Evolutionary conservation across 2,888 invertebrate species (phyloP).

Genomic region (Coecobrya sp.): DNA sequence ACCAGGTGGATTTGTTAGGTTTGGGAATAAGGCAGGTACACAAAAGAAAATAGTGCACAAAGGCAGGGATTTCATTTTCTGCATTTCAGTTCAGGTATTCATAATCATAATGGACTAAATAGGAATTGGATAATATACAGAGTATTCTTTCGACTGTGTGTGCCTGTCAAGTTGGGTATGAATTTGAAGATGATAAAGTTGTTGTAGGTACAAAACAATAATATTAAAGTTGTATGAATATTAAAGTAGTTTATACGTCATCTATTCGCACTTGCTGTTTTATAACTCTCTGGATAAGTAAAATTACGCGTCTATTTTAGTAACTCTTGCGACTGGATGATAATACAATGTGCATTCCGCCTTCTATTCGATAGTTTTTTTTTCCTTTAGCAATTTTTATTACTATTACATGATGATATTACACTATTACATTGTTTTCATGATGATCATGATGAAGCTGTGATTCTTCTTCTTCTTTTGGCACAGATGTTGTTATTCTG

Average conservation of each 20-base stretch:
- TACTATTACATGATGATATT: background rate
- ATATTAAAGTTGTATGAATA: conserved; percentile 24
- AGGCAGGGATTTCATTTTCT: background rate
- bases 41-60: background rate
- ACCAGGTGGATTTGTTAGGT: background rate
- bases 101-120: background rate
- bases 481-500: conserved; percentile 17
- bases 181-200: conserved; percentile 41
- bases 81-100: background rate
- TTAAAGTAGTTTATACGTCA: conserved; percentile 32
- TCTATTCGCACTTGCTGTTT: background rate
- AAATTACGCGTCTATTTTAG: conserved; percentile 19
- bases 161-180: conserved; percentile 11
- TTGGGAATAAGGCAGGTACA: background rate
- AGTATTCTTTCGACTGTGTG: background rate
- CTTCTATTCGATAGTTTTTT: background rate
- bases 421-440: background rate
- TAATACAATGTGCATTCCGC: conserved; percentile 17
- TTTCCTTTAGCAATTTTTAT: background rate
- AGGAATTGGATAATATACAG: background rate
- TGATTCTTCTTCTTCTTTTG: background rate
- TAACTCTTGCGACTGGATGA: conserved; percentile 1
- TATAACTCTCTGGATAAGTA: background rate
- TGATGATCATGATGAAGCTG: background rate
- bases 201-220: background rate